Conservation (phyloP, 2,113 vertebrate genomes). For the Vicugna pacos region DNA sequence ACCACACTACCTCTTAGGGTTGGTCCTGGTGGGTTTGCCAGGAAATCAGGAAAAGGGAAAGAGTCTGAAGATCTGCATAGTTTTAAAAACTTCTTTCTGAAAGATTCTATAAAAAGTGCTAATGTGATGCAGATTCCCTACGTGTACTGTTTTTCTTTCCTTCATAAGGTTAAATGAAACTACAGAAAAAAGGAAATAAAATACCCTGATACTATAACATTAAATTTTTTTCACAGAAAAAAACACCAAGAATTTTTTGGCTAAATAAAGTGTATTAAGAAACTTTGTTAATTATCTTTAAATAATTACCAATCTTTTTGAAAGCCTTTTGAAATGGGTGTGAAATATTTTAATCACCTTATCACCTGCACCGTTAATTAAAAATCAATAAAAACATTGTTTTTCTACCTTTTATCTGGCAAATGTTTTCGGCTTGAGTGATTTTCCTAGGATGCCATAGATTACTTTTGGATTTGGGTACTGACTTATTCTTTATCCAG, state of each 20-base stretch:
- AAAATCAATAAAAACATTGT: background rate
- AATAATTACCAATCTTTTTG: background rate
- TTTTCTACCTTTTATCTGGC: background rate
- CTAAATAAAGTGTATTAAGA: background rate
- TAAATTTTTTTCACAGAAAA: background rate
- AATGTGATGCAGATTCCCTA: background rate
- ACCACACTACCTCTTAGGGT: background rate
- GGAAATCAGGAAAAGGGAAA: background rate
- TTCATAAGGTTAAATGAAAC: conserved; percentile 10
- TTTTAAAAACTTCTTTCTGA: background rate
- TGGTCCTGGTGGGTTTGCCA: background rate
- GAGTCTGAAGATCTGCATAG: background rate
- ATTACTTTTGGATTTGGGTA: background rate
- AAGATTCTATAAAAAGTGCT: background rate
- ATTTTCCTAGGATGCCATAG: background rate
- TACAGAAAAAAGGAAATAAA: background rate
- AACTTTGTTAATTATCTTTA: background rate
- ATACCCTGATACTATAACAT: background rate
- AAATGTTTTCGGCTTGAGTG: background rate
- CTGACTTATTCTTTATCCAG: conserved; percentile 18
- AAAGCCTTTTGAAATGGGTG: background rate
- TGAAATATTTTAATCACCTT: background rate
- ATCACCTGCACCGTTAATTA: background rate
- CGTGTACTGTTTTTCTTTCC: background rate
- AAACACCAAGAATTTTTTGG: background rate